Base-by-base conservation (phyloP, 2,888 invertebrate genomes). In the Timema cristinae region DNA sequence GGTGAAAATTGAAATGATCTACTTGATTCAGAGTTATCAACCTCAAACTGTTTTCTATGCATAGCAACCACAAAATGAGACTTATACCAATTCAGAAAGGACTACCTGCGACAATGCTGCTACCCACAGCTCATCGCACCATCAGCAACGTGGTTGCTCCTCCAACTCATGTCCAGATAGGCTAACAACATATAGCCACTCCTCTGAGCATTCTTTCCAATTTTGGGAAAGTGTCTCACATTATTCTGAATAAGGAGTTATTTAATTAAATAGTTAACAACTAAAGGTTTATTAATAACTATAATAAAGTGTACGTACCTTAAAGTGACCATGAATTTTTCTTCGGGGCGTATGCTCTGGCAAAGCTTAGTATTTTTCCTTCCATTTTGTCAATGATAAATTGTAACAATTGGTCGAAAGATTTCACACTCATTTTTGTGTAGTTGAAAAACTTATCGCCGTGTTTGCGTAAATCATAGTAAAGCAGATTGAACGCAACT, bases 401-500 rank as follows among this genome's bases (percentile, higher is more conserved):
- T 66, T 47, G 66, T 47, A 48, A 48, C 6, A 66, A n/a, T 47
- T 66, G 66, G 66, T 47, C 48, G 66, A 66, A 66, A 5, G 48
- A 66, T 47, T 66, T 66, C 48, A 47, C 48, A 66, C 66, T 66
- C 66, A 66, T 66, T 66, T 8, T 66, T n/a, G 48, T 66, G 66
- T 66, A 66, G 66, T 47, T 48, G 66, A 66, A 66, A 66, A 66
- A 66, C n/a, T 66, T 66, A 7, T 66, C 66, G 66, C 50, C 66
- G 10, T 66, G 66, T 66, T 48, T 66, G 66, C 66, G 47, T 32
- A 66, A 66, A 66, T 66, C 8, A 66, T 66, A 10, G 48, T 47
- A 66, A 11, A 47, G 66, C 9, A 10, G 47, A 66, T 66, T n/a
- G 66, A 66, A 66, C 50, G 66, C 48, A 66, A 10, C n/a, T 66